phyloP scores from a whole-genome alignment of 2,888 invertebrate species.

The Ctena decussata region DNA sequence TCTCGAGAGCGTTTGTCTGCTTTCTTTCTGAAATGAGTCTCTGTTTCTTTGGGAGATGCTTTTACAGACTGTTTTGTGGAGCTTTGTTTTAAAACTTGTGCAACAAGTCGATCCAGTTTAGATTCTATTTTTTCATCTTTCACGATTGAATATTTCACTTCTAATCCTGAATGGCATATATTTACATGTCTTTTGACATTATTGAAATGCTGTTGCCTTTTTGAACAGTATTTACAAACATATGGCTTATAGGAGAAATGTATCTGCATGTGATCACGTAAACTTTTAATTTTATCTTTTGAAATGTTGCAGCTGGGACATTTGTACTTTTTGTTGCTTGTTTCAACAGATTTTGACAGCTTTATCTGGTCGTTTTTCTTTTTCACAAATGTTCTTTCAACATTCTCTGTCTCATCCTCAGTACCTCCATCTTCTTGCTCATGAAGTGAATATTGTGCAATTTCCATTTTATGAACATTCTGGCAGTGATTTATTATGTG shows the following conservation, averaged over 20 bases:
- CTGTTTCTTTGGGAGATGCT: not conserved
- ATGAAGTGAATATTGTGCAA: conserved; percentile 12
- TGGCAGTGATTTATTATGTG: conserved; percentile 66
- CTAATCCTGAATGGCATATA: conserved; percentile 42
- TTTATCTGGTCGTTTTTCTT: not conserved
- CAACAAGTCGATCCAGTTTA: conserved; percentile 26
- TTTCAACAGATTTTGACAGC: not conserved
- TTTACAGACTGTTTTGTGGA: conserved; percentile 2
- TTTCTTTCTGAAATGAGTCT: conserved; percentile 9
- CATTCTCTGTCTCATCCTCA: not conserved
- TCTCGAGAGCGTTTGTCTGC: conserved; percentile 37
- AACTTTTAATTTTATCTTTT: not conserved
- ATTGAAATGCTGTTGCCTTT: not conserved
- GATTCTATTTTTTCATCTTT: conserved; percentile 40
- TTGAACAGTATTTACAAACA: conserved; percentile 60
- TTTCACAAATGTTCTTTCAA: not conserved
- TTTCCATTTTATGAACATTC: conserved; percentile 47
- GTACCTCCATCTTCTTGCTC: not conserved
- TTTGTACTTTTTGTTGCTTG: not conserved
- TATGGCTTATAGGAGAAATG: conserved; percentile 65
- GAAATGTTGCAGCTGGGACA: conserved; percentile 39
- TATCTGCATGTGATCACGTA: conserved; percentile 46
- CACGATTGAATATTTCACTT: conserved; percentile 23
- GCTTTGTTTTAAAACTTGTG: conserved; percentile 12
- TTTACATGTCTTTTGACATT: conserved; percentile 41